phyloP scores from a whole-genome alignment of 2,888 invertebrate species.

The Plutella xylostella region DNA sequence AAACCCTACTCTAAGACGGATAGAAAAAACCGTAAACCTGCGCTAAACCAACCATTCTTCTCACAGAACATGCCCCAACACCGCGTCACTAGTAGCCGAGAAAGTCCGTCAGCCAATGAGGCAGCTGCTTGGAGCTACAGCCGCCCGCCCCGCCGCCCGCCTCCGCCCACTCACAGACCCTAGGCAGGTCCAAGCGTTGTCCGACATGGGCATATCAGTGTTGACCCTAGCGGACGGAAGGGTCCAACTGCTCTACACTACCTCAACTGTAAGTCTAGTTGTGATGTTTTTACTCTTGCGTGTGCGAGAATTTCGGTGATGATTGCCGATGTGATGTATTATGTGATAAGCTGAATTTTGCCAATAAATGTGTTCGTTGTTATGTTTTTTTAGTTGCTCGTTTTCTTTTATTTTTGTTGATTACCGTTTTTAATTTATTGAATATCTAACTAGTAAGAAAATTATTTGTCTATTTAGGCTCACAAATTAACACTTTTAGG shows the following conservation, averaged over 20 bases:
- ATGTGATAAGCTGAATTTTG: too few species aligned
- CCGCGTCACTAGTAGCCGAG: constrained; percentile 84
- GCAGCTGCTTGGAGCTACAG: constrained; percentile 82
- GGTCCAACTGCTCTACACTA: constrained; percentile 92
- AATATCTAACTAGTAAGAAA: too few species aligned
- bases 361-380: too few species aligned
- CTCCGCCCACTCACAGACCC: constrained; percentile 86
- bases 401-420: too few species aligned
- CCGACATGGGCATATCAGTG: constrained; percentile 96
- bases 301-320: not conserved
- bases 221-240: constrained; percentile 89
- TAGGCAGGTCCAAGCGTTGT: constrained; percentile 87
- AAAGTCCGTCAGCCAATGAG: constrained; percentile 85
- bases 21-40: too few species aligned
- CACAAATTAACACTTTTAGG: too few species aligned
- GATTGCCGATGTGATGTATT: not conserved
- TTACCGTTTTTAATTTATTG: too few species aligned
- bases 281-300: not conserved
- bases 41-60: too few species aligned
- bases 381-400: too few species aligned
- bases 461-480: too few species aligned
- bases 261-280: constrained; percentile 76
- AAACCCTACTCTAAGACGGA: too few species aligned
- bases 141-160: constrained; percentile 74
- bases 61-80: constrained; percentile 85